Evolutionary conservation across 2,888 invertebrate species (phyloP), one percentile per base, ranked within the genome.

Genomic region (Embidobia sp.): DNA sequence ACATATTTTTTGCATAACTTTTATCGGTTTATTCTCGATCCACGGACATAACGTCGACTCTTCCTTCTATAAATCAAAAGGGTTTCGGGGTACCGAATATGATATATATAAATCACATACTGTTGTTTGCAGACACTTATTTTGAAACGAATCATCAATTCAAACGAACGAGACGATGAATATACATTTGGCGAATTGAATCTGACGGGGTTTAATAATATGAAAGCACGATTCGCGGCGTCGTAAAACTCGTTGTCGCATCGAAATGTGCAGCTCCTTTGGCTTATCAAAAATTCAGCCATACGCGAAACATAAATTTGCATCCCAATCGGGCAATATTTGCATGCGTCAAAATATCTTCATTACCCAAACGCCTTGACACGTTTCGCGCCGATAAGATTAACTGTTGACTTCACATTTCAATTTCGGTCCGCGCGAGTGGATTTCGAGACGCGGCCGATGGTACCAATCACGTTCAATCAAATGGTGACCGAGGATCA

Each of bases 401-500:
- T 53, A 33, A 53, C 10, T 22, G 42, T 10, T 27, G 44, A 46
- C 27, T 42, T 53, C 26, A 22, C 29, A 26, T 42, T 29, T 51
- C 64, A 51, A 64, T 64, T 53, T 46, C 22, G 48, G 18, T 10
- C 10, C 29, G 31, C 29, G 15, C n/a, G n/a, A n/a, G 37, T 33
- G 63, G 22, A 16, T 29, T 26, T 27, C 48, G 44, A 33, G 51
- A 26, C 15, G 37, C 22, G 55, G 63, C n/a, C n/a, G 42, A 74
- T 70, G 70, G 44, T 72, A 57, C 67, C 73, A 76, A 77, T 80
- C 70, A 75, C 29, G 53, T 27, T 49, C 72, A 77, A 76, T 79
- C 69, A 70, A 78, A 70, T 77, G 63, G 55, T 73, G 81, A 80
- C 79, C 79, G 77, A 35, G 80, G 82, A 82, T 83, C 82, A 83